These are phyloP conservation scores for Xanthia togata DNA, from an alignment of 2,888 invertebrate genomes.

Conservation along the genomic window DNA sequence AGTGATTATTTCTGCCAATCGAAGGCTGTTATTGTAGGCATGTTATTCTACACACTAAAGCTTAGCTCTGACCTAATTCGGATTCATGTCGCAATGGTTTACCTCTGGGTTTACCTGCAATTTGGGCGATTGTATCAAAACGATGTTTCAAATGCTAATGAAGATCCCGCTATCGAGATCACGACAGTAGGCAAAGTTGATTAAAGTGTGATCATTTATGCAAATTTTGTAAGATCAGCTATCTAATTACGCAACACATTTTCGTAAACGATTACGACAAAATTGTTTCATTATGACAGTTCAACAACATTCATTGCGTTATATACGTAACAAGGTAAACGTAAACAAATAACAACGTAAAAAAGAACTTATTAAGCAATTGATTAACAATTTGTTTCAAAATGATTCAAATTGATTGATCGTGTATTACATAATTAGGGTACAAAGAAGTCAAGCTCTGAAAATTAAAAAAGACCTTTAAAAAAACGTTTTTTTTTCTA, in stretches of 20 bases:
- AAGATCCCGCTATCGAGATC: background rate
- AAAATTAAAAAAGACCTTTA: too few species aligned
- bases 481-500: background rate
- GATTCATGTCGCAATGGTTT: background rate
- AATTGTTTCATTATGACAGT: too few species aligned
- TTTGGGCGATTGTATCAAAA: background rate
- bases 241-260: too few species aligned
- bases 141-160: background rate
- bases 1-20: background rate
- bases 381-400: too few species aligned
- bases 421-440: too few species aligned
- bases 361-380: too few species aligned
- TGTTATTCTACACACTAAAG: background rate
- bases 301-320: too few species aligned
- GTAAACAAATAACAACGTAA: too few species aligned
- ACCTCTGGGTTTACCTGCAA: background rate
- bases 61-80: background rate
- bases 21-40: background rate
- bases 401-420: too few species aligned
- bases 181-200: background rate
- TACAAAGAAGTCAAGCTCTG: too few species aligned
- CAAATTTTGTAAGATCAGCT: background rate
- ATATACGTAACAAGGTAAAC: too few species aligned
- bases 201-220: background rate
- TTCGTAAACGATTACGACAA: too few species aligned